phyloP scores from a whole-genome alignment of 53 echinoderm and acorn worm genomes.

The Temnopleurus reevesii region DNA sequence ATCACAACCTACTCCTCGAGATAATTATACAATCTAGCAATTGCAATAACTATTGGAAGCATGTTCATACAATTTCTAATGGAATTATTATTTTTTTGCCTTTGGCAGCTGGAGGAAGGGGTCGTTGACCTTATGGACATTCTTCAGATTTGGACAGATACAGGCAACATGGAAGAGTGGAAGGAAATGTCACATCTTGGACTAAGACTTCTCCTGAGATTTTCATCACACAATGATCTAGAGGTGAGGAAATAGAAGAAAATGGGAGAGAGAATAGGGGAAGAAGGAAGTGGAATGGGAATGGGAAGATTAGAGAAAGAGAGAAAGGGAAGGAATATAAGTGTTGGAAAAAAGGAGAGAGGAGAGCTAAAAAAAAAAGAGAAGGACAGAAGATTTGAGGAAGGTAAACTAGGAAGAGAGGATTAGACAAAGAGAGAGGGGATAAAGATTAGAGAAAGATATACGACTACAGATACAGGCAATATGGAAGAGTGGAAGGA shows the following conservation, averaged over 20 bases:
- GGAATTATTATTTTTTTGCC: neutral
- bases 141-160: slow-evolving; percentile 84
- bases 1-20: too few species aligned
- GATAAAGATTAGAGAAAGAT: too few species aligned
- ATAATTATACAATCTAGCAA: too few species aligned
- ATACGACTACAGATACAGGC: slow-evolving; percentile 62
- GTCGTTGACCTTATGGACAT: slow-evolving; percentile 80
- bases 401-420: too few species aligned
- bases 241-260: slow-evolving; percentile 62
- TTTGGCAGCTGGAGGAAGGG: slow-evolving; percentile 73
- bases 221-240: slow-evolving; percentile 79
- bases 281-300: too few species aligned
- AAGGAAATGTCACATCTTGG: slow-evolving; percentile 92
- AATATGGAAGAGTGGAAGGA: slow-evolving; percentile 75
- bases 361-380: too few species aligned
- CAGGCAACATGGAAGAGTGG: slow-evolving; percentile 65
- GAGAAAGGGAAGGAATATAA: neutral
- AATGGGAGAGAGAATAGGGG: neutral
- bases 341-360: too few species aligned
- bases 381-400: too few species aligned
- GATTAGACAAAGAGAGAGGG: too few species aligned
- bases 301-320: neutral
- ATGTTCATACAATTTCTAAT: too few species aligned
- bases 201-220: slow-evolving; percentile 80
- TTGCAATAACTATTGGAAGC: too few species aligned